Base-by-base conservation (phyloP, 2,888 invertebrate species). In the Sarcophaga carnaria region DNA sequence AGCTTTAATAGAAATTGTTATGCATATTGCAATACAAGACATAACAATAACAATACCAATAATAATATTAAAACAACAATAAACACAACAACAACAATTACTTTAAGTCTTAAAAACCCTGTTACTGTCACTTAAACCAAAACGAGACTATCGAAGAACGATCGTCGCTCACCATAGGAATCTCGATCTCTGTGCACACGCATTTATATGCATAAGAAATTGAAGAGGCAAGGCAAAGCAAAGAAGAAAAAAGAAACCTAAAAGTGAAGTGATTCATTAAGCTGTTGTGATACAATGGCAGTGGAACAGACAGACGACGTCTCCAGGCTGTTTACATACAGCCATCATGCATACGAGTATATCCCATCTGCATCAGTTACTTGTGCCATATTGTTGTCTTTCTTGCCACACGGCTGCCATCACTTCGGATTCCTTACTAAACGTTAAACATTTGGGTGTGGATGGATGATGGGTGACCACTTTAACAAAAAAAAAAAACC, bases 201-300 rank as follows among this genome's bases (percentile, higher is more conserved):
- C 37, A 62, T 72, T 72, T 62, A 62, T 62, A 72, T 62, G 62
- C 72, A 72, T 72, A 45, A 37, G 72, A 60, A 60, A 66, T 45
- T 17, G 54, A 14, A 54, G 14, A 54, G 54, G 54, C 54, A 54
- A 37, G 37, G 10, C 17, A 54, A 54, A 54, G 5, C 17, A 54
- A 54, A 14, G 17, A 49, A 49, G 11, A 12, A 49, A 11, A 49
- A 49, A 2, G 14, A 14, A 54, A 12, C 11, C 4, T 14, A 49
- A 54, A 49, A 14, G 2, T 14, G 54, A 54, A 54, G 17, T 54
- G 54, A 54, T 54, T 54, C 54, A 54, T 54, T 54, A 17, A 12
- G 54, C 17, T 17, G 12, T 59, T 54, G 54, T 71, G 54, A 25
- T 64, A 25, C 37, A 37, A 37, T 37, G 37, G 37, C 37, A 37